Base-by-base conservation (phyloP, 2,888 invertebrate species). In the Iselma pallidipennis region DNA sequence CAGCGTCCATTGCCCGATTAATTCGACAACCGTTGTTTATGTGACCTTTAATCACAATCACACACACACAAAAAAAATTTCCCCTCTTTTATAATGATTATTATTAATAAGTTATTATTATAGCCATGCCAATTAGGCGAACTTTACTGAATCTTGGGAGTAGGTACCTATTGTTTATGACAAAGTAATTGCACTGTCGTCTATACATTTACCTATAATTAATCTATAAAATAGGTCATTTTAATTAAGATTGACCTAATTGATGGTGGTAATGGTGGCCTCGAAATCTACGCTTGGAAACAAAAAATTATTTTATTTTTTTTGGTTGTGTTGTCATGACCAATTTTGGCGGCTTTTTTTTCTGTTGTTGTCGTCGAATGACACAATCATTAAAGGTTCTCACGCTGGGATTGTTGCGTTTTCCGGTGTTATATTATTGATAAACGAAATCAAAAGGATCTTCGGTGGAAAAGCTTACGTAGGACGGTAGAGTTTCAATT, bases 21-120 rank as follows among this genome's bases (percentile, higher is more conserved):
- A 55, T 55, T 55, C 49, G 55, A 55, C 55, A 55, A 55, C 26
- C 55, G 45, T 51, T 51, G 51, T 21, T 51, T 19, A 25, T 48
- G 14, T 49, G 49, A 48, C 49, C 45, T 55, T 28, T 55, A 55
- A 45, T 45, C 21, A 45, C 21, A 29, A 10, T 29, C 3, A 29
- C n/a, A 19, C 10, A 12, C 3, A 23, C 33, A 53, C 31, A 14
- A 48, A 25, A 55, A 23, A 37, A 49, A 49, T 55, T 55, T 48
- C 49, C 28, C 6, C 19, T 31, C 28, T 31, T 51, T 29, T 45
- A 45, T 45, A 21, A 45, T 10, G n/a, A 14, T 10, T 21, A 45
- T n/a, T 45, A 45, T 2, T 21, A 2, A 21, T 21, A n/a, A 14
- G n/a, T 45, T 14, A 45, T 9, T 25, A 29, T 29, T 2, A 29